Conservation (phyloP, 2,113 vertebrate genomes). For the Cyphomyrus plagiostoma region DNA sequence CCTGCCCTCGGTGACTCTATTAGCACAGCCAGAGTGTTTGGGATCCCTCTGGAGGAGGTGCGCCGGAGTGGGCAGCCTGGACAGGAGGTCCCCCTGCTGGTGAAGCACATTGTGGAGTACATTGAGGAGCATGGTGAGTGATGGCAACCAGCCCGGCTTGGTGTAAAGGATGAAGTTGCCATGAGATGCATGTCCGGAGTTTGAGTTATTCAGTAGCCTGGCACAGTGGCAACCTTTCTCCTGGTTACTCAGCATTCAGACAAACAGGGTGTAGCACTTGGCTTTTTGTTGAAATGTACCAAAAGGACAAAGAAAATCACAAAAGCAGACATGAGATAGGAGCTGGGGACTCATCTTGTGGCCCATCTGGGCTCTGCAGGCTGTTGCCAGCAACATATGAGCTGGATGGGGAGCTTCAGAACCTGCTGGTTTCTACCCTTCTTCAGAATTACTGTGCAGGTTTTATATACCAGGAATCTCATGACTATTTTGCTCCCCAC, state of each 20-base stretch:
- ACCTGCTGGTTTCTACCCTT: neutral
- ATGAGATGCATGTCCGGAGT: neutral
- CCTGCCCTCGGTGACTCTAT: slow-evolving; percentile 89
- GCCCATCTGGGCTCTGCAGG: neutral
- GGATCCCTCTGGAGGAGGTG: slow-evolving; percentile 93
- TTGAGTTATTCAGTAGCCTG: neutral
- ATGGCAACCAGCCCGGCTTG: neutral
- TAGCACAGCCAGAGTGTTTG: slow-evolving; percentile 88
- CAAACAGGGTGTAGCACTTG: neutral
- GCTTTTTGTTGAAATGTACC: neutral
- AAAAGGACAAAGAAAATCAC: neutral
- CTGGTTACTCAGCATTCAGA: neutral
- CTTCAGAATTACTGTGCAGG: neutral
- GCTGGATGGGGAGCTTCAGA: neutral
- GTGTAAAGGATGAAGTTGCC: neutral
- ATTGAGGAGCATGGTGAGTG: slow-evolving; percentile 94
- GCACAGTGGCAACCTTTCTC: neutral
- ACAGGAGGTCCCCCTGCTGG: slow-evolving; percentile 87
- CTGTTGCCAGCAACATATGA: neutral
- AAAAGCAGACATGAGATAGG: neutral
- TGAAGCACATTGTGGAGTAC: slow-evolving; percentile 93
- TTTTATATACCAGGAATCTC: neutral
- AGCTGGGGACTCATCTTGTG: neutral
- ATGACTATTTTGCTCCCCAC: neutral
- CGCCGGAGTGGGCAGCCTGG: slow-evolving; percentile 83